Conservation (phyloP, 2,797 vertebrate genomes). For the Molossus alvarezi region DNA sequence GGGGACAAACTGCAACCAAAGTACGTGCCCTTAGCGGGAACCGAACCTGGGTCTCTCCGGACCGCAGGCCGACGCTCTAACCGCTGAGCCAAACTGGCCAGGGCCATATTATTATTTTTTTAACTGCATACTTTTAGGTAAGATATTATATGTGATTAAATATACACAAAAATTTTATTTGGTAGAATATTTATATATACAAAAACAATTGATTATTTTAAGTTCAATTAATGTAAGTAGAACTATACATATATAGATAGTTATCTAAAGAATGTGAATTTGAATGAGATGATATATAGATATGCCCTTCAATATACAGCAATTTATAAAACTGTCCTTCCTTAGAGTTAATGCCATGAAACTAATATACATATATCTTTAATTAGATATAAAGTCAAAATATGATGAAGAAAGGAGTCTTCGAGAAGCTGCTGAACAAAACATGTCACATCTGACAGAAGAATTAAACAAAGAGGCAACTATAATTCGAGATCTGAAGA, state of each 20-base stretch:
- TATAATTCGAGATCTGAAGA: slow-evolving; percentile 94
- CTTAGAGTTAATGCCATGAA: slow-evolving; percentile 60
- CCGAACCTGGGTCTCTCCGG: too few species aligned
- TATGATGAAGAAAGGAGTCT: slow-evolving; percentile 97
- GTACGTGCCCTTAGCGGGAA: too few species aligned
- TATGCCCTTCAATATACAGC: background rate
- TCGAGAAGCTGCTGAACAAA: slow-evolving; percentile 94
- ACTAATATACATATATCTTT: slow-evolving; percentile 61
- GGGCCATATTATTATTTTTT: slow-evolving; percentile 2
- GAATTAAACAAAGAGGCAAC: slow-evolving; percentile 94
- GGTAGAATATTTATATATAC: slow-evolving; percentile 58
- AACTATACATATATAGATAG: slow-evolving; percentile 22
- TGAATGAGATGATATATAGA: slow-evolving; percentile 22
- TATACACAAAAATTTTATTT: slow-evolving; percentile 33
- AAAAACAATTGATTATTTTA: slow-evolving; percentile 53
- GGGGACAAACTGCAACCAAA: too few species aligned
- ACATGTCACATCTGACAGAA: slow-evolving; percentile 91
- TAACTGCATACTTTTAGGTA: slow-evolving; percentile 29
- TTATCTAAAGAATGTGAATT: slow-evolving; percentile 64
- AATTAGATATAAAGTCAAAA: slow-evolving; percentile 96
- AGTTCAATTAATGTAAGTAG: slow-evolving; percentile 30
- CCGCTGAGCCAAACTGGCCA: too few species aligned
- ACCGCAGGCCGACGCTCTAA: too few species aligned
- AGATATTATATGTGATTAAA: slow-evolving; percentile 32
- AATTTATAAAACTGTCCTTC: slow-evolving; percentile 46